Evolutionary conservation across 2,113 vertebrate genomes (phyloP), one percentile per base, ranked within the genome.

Genomic region (Scolopax mira): DNA sequence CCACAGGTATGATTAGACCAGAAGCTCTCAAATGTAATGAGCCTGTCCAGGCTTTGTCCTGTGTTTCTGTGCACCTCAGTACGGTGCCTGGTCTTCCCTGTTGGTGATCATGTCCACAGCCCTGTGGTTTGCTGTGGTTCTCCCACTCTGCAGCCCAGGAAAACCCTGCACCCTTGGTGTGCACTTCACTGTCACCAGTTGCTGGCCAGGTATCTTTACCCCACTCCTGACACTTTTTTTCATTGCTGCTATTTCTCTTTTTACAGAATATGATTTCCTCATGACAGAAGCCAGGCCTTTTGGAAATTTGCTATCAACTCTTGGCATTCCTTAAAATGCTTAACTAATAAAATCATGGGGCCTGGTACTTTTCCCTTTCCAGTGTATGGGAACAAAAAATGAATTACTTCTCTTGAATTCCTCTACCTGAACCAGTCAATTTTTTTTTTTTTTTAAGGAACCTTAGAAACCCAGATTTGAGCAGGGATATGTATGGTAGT

Each of bases 221-320:
- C 8, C 5, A 2, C 27, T 75, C 65, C 27, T 64, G 25, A 42
- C n/a, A 21, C 1, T 13, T 71, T 69, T 75, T 64, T 46, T 69
- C 28, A 44, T 25, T 70, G n/a, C 37, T 93, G 49, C n/a, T 93
- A 11, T 65, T 95, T 85, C 9, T 87, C 5, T 73, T 91, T 85
- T 80, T 65, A 61, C 16, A 57, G 44, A 85, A 35, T 42, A 66
- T 42, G 4, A 74, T 94, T 90, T 95, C 54, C 49, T 84, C 30
- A 35, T 84, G 83, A 73, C 48, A 81, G 82, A 90, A 88, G 33
- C 41, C 79, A 95, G 72, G 48, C 27, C 46, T 84, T 90, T 90
- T 52, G 82, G 77, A 94, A 96, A 93, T 74, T 80, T 74, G 46
- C 77, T 92, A 48, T 94, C 86, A 90, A 78, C 22, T 88, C 72